Conservation (phyloP, 2,888 invertebrate species). For the Cyclophora punctaria region DNA sequence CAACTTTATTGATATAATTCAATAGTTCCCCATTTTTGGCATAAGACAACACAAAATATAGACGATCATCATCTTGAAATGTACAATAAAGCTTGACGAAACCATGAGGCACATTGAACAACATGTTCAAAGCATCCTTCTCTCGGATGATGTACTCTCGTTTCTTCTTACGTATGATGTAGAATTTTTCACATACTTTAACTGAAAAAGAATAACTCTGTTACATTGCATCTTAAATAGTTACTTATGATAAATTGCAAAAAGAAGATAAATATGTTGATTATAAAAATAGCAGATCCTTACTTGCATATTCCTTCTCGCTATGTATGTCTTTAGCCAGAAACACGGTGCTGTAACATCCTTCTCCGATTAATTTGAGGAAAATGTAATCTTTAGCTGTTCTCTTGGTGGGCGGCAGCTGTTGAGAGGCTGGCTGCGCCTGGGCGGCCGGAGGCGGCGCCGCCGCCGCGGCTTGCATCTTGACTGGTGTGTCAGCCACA, state of each 20-base stretch:
- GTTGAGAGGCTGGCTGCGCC: conserved; percentile 54
- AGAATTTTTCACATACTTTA: conserved; percentile 97
- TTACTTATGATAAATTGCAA: too few relatives aligned
- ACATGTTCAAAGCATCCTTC: conserved; percentile 92
- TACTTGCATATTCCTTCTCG: conserved; percentile 95
- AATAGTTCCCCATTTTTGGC: conserved; percentile 96
- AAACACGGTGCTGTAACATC: conserved; percentile 97
- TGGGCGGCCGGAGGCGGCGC: conserved; percentile 56
- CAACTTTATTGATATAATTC: conserved; percentile 92
- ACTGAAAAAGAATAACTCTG: conserved; percentile 76
- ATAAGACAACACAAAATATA: conserved; percentile 96
- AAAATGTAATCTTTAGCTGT: conserved; percentile 94
- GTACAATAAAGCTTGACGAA: conserved; percentile 96
- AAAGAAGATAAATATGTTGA: background rate
- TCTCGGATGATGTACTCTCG: conserved; percentile 94
- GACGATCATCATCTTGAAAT: conserved; percentile 93
- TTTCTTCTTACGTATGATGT: conserved; percentile 95
- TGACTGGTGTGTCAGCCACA: conserved; percentile 64
- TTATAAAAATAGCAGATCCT: conserved; percentile 50
- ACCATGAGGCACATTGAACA: conserved; percentile 87
- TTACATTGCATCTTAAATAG: too few relatives aligned
- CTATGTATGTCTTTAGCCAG: conserved; percentile 93
- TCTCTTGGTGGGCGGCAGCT: conserved; percentile 75
- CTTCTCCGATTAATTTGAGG: conserved; percentile 96
- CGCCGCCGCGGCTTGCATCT: conserved; percentile 68